phyloP scores from a whole-genome alignment of 2,797 vertebrate genomes.

The Melopsittacus undulatus region DNA sequence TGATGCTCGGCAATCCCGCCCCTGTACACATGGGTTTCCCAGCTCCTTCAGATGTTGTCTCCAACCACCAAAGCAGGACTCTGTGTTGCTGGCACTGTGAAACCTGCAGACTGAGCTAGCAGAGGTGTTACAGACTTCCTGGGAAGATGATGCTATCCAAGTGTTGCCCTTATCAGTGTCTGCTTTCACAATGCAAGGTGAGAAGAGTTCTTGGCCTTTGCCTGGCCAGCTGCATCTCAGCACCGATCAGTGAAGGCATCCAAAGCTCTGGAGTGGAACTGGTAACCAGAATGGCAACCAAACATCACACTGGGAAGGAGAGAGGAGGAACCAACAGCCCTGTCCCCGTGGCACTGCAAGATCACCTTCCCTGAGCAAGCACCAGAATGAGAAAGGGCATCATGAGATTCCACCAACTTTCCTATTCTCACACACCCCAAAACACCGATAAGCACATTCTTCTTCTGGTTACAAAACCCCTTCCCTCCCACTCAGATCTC shows the following conservation, averaged over 20 bases:
- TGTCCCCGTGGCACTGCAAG: background rate
- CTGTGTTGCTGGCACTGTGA: background rate
- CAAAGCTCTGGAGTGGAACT: background rate
- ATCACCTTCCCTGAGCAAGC: background rate
- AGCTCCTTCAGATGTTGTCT: background rate
- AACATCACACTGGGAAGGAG: background rate
- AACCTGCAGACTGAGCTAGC: background rate
- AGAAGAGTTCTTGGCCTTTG: background rate
- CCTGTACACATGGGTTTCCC: background rate
- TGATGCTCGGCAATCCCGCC: background rate
- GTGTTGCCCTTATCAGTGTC: background rate
- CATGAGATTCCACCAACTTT: background rate
- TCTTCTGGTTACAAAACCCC: slow-evolving; percentile 42
- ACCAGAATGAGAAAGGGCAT: background rate
- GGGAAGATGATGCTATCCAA: background rate
- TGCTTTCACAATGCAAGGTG: background rate
- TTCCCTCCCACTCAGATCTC: slow-evolving; percentile 58
- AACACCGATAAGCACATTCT: slow-evolving; percentile 6
- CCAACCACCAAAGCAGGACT: background rate
- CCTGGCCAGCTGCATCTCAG: background rate
- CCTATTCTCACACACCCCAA: background rate
- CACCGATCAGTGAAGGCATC: background rate
- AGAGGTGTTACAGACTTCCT: background rate
- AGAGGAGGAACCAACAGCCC: background rate
- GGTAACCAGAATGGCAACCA: background rate